Base-by-base conservation (phyloP, 2,888 invertebrate species). In the Urechis unicinctus region DNA sequence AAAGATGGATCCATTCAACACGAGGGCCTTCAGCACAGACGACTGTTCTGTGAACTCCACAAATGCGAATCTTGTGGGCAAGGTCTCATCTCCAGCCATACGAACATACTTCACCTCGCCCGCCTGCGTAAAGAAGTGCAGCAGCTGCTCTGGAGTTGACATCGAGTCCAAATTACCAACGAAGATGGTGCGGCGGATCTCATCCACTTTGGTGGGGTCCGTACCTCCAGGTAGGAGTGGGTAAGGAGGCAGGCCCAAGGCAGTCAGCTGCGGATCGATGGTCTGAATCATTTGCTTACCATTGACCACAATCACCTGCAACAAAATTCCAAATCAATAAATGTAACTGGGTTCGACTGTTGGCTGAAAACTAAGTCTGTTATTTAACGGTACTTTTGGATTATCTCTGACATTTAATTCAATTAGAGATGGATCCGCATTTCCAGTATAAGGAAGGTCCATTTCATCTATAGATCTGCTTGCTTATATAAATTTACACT, bases 31-130 rank as follows among this genome's bases (percentile, higher is more conserved):
- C 6, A 93, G 82, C 22, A 98, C 85, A 66, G 88, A 87, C 21
- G 88, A 84, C 77, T 97, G 97, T 65, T 96, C 94, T 2, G 89
- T 86, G 79, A 95, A 91, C 79, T 98, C 98, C 56, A 98, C 83
- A 69, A 96, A 84, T 2, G 90, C 90, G 80, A 89, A 91, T 17
- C 73, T 67, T 24, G 76, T 72, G 2, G 73, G 72, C 46, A 86
- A 85, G 52, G 84, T 82, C 26, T 85, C 85, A 68, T 90, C 89
- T 49, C 89, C 89, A 68, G 95, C 93, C 79, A 92, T 87, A 28
- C 97, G 83, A 53, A 93, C 82, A 77, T 95, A 98, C 78, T 96
- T 97, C 1, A 98, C 90, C 81, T 98, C 95, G 17, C 91, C 93
- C 46, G 88, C 89, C 64, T 84, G 84, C 25, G 45, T 83, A 75